Percentiles rank a stretch among this genome's conserved stretches.
These are phyloP conservation scores for Arbacia lixula DNA, from an alignment of 53 echinoderm and acorn worm species.

Conservation along the genomic window DNA sequence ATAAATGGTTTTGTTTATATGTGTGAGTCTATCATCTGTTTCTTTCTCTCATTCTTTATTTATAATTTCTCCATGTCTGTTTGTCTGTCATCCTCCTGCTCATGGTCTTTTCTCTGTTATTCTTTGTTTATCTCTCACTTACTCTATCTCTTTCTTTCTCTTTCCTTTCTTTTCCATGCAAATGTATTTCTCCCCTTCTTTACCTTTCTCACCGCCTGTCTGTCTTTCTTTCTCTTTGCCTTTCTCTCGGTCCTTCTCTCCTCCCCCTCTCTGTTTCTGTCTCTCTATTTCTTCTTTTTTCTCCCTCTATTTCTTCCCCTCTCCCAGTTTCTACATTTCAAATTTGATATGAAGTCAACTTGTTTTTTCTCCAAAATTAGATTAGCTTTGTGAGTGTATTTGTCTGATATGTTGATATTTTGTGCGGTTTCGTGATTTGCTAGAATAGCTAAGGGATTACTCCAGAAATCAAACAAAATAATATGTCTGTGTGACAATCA, in stretches of 20 bases:
- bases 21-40: constrained; percentile 1
- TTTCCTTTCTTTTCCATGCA: not conserved
- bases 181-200: not conserved
- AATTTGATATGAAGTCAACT: too few relatives aligned
- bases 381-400: too few relatives aligned
- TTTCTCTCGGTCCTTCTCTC: not conserved
- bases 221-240: not conserved
- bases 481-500: too few relatives aligned
- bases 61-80: not conserved
- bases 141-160: not conserved
- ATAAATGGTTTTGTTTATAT: not conserved
- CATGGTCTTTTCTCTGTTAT: not conserved
- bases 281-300: not conserved
- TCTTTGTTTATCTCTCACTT: not conserved
- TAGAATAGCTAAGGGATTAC: too few relatives aligned
- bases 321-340: not conserved
- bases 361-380: too few relatives aligned
- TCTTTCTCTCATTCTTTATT: not conserved
- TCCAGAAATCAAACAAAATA: too few relatives aligned
- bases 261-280: not conserved
- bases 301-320: not conserved
- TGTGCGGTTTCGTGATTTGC: too few relatives aligned
- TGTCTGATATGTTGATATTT: too few relatives aligned
- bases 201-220: not conserved
- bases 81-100: not conserved